These are phyloP conservation scores for Camelus dromedarius DNA, from an alignment of 2,113 vertebrate genomes.

Conservation along the genomic window DNA sequence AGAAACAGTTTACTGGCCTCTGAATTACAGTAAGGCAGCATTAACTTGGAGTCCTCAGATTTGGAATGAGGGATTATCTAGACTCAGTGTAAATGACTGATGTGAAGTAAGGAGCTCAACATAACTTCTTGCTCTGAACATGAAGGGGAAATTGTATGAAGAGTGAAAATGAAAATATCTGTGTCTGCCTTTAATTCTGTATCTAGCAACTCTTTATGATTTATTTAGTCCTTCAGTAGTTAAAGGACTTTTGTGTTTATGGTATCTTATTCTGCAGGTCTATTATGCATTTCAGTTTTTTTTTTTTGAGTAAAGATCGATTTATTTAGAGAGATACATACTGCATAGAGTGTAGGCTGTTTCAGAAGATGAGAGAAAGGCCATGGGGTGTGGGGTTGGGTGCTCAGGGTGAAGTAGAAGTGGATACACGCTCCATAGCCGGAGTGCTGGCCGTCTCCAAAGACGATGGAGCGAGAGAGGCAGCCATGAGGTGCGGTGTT, in stretches of 20 bases:
- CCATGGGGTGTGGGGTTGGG: too few species aligned
- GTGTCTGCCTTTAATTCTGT: constrained; percentile 19
- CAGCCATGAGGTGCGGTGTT: too few species aligned
- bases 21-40: background rate
- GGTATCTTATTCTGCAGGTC: background rate
- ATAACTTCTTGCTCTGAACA: constrained; percentile 34
- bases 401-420: too few species aligned
- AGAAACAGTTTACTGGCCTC: background rate
- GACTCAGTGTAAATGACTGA: background rate
- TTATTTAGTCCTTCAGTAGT: background rate
- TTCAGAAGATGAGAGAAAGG: too few species aligned
- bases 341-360: too few species aligned
- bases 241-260: background rate
- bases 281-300: background rate
- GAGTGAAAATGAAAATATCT: background rate
- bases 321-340: too few species aligned
- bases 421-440: too few species aligned
- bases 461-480: too few species aligned
- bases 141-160: background rate
- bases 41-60: background rate
- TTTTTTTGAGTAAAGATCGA: background rate
- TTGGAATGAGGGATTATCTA: constrained; percentile 10
- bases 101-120: background rate
- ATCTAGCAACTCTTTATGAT: background rate
- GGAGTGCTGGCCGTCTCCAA: too few species aligned